Conservation (phyloP, 2,888 invertebrate genomes). For the Halictus quadricinctus region DNA sequence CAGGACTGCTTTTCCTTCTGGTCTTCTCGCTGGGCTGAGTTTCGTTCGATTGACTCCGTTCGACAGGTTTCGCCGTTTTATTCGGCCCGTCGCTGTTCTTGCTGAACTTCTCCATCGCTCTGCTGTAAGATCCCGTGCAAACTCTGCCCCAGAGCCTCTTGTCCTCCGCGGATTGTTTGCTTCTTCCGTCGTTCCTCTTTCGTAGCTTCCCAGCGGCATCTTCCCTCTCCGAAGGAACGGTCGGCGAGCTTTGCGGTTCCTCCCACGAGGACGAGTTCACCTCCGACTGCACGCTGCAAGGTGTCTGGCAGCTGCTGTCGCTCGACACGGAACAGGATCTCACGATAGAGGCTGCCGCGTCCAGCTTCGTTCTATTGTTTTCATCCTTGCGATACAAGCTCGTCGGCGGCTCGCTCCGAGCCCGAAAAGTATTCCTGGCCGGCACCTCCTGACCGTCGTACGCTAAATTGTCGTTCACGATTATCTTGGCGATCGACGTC, state of each 20-base stretch:
- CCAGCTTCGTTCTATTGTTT: conserved; percentile 62
- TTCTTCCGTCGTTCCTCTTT: conserved; percentile 56
- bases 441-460: conserved; percentile 51
- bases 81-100: conserved; percentile 66
- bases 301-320: conserved; percentile 78
- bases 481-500: conserved; percentile 78
- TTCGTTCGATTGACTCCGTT: conserved; percentile 29
- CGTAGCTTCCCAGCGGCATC: conserved; percentile 38
- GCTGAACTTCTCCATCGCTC: conserved; percentile 82
- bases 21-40: conserved; percentile 73
- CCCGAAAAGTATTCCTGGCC: conserved; percentile 30
- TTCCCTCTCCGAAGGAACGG: conserved; percentile 70
- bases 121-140: conserved; percentile 82
- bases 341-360: conserved; percentile 71
- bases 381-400: conserved; percentile 52
- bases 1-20: conserved; percentile 79
- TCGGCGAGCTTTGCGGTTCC: conserved; percentile 67
- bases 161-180: conserved; percentile 70
- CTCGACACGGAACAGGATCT: conserved; percentile 76
- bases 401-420: conserved; percentile 63
- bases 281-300: conserved; percentile 77
- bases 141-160: conserved; percentile 80
- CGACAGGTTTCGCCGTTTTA: conserved; percentile 60
- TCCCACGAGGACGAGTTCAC: conserved; percentile 77
- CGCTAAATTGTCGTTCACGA: conserved; percentile 74